Percentiles rank a stretch among this genome's conserved stretches.
Conservation (phyloP, 2,888 invertebrate genomes). For the Stenotaenia linearis region DNA sequence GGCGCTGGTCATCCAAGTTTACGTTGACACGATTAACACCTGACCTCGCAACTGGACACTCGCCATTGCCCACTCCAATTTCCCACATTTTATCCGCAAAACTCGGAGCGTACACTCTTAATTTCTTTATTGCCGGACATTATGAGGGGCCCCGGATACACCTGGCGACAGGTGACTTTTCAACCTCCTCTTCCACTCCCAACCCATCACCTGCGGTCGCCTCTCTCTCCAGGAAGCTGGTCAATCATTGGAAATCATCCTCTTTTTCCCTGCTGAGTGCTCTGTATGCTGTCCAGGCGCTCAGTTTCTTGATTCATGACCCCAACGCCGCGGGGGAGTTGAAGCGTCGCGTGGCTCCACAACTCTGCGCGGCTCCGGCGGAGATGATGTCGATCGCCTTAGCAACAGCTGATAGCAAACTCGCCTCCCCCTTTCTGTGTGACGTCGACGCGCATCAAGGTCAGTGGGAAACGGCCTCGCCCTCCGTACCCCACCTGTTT, state of each 20-base stretch:
- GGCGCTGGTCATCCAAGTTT: constrained; percentile 16
- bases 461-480: constrained; percentile 17
- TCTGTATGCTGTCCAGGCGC: constrained; percentile 6
- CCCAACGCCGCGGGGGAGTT: constrained; percentile 14
- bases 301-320: background rate
- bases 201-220: constrained; percentile 17
- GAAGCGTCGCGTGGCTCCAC: background rate
- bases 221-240: constrained; percentile 6
- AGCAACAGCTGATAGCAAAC: background rate
- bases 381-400: background rate
- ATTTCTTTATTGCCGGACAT: background rate
- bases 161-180: constrained; percentile 6
- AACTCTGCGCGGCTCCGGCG: background rate
- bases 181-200: constrained; percentile 2
- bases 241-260: constrained; percentile 13
- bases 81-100: background rate
- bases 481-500: constrained; percentile 14
- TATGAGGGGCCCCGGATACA: background rate
- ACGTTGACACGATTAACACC: constrained; percentile 12
- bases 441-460: background rate
- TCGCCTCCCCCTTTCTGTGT: background rate
- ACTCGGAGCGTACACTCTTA: background rate
- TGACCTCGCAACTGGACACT: background rate
- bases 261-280: constrained; percentile 1
- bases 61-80: background rate